These are phyloP conservation scores for Leucoptera coffeella DNA, from an alignment of 2,888 invertebrate genomes.

Conservation along the genomic window DNA sequence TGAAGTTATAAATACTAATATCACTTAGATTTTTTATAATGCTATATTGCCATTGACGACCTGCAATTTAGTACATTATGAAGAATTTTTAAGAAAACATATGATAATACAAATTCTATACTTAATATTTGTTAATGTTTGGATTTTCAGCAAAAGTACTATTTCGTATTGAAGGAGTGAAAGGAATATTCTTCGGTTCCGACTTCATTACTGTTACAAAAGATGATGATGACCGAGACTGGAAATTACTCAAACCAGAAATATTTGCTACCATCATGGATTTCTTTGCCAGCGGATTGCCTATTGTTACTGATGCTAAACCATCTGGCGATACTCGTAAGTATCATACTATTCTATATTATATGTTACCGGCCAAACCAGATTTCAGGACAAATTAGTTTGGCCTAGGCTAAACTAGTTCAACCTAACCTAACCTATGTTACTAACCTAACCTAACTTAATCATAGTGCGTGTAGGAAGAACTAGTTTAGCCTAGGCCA, in stretches of 20 bases:
- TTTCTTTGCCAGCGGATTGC: constrained; percentile 91
- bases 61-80: too few relatives aligned
- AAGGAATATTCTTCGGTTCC: constrained; percentile 88
- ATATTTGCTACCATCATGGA: constrained; percentile 98
- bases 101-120: too few relatives aligned
- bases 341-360: constrained; percentile 7
- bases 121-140: too few relatives aligned
- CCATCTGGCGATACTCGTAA: constrained; percentile 72
- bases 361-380: too few relatives aligned
- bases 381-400: too few relatives aligned
- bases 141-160: constrained; percentile 3
- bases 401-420: neutral
- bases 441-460: neutral
- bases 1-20: too few relatives aligned
- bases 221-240: constrained; percentile 85
- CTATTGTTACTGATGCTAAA: constrained; percentile 71
- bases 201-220: constrained; percentile 97
- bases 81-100: too few relatives aligned
- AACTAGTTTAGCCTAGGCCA: too few relatives aligned
- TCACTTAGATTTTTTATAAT: too few relatives aligned
- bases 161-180: constrained; percentile 93
- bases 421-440: constrained; percentile 2
- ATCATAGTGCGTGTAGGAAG: too few relatives aligned
- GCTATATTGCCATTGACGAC: too few relatives aligned
- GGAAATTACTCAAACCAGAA: constrained; percentile 92